A percentile compares a stretch with the other conserved stretches of the same genome.
Evolutionary conservation across 2,888 invertebrate genomes (phyloP).

Genomic region (Eustalomyia histrio): DNA sequence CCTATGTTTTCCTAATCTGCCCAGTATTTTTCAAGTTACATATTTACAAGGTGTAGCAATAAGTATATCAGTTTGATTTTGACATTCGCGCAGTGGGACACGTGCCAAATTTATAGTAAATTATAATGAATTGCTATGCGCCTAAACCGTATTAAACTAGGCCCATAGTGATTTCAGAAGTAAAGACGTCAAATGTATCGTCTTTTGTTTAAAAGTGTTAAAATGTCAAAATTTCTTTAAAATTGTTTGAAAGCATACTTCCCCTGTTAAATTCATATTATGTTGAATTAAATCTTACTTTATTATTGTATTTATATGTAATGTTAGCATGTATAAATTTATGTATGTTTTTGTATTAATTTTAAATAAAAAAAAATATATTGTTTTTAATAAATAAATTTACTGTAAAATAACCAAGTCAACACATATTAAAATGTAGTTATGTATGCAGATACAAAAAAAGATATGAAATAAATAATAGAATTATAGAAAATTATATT

Average conservation of each 20-base stretch:
- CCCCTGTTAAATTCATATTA: slow-evolving; percentile 32
- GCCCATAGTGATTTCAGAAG: no score
- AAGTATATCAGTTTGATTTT: no score
- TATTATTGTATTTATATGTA: slow-evolving; percentile 9
- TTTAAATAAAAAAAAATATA: slow-evolving; percentile 3
- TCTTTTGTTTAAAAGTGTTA: no score
- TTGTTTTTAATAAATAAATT: neutral
- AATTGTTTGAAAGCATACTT: slow-evolving; percentile 31
- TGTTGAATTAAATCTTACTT: slow-evolving; percentile 23
- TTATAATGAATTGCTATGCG: no score
- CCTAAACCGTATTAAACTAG: no score
- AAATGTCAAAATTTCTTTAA: no score
- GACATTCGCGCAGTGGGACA: no score
- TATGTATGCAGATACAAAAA: slow-evolving; percentile 22
- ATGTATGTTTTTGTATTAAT: neutral
- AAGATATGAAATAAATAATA: slow-evolving; percentile 55
- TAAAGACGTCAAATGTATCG: no score
- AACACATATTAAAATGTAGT: slow-evolving; percentile 24
- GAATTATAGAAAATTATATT: slow-evolving; percentile 60
- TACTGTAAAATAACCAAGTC: neutral
- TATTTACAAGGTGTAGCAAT: no score
- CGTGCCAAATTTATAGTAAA: no score
- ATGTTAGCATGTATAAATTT: neutral
- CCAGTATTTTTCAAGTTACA: no score
- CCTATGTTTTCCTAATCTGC: no score